Conservation (phyloP, 2,888 invertebrate genomes). For the Torymus tubicola region DNA sequence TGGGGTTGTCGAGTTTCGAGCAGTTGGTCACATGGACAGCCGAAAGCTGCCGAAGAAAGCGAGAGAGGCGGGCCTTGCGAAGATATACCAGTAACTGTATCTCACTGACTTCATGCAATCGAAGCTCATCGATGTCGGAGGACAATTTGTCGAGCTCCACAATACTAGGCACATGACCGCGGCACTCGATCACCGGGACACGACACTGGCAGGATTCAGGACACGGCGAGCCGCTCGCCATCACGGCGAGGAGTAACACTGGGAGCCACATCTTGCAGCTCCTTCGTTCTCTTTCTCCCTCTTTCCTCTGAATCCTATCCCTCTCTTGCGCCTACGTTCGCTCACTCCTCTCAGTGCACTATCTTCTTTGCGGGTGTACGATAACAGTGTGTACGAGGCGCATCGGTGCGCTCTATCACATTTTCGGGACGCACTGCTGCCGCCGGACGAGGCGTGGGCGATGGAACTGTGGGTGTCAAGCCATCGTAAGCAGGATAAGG, state of each 20-base stretch:
- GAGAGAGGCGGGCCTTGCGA: slow-evolving; percentile 60
- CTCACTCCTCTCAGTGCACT: not conserved
- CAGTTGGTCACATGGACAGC: slow-evolving; percentile 40
- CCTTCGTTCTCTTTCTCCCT: slow-evolving; percentile 22
- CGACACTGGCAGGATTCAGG: slow-evolving; percentile 71
- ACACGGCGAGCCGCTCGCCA: slow-evolving; percentile 72
- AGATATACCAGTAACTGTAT: slow-evolving; percentile 62
- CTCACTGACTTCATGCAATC: slow-evolving; percentile 56
- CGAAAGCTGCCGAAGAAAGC: slow-evolving; percentile 56
- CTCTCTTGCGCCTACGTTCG: slow-evolving; percentile 36
- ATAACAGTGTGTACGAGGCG: not conserved
- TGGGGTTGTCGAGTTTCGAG: slow-evolving; percentile 63
- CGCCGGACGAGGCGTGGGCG: not conserved
- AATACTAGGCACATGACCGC: slow-evolving; percentile 59
- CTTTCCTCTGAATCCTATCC: slow-evolving; percentile 43
- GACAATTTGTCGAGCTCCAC: slow-evolving; percentile 60
- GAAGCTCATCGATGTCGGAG: slow-evolving; percentile 53
- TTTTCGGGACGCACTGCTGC: slow-evolving; percentile 24
- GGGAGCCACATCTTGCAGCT: slow-evolving; percentile 46
- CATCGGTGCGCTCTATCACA: slow-evolving; percentile 30
- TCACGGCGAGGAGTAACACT: slow-evolving; percentile 71
- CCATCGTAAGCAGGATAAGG: slow-evolving; percentile 22
- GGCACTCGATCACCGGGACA: slow-evolving; percentile 62
- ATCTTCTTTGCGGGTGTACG: not conserved
- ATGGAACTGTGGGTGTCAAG: slow-evolving; percentile 53